Base-by-base conservation (phyloP, 2,888 invertebrate genomes). In the Lamellibrachia columna region DNA sequence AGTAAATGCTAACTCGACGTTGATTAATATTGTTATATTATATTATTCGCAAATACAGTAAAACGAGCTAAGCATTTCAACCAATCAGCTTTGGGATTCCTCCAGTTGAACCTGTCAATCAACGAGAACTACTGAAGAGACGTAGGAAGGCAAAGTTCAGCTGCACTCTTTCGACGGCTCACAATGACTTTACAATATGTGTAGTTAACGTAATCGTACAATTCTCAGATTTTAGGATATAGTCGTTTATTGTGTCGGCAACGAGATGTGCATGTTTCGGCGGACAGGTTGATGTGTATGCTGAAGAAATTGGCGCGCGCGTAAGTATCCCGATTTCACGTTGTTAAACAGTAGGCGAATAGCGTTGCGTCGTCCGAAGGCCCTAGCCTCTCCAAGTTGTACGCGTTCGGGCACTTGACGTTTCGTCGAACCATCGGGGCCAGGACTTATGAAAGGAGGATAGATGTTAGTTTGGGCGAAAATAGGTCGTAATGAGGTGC, bases 131-230 rank as follows among this genome's bases (percentile, higher is more conserved):
- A 75, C 75, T n/a, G 22, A 75, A 75, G 75, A 75, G 75, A 75
- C 75, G 75, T 75, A 22, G 75, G 75, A 75, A 75, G 75, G 75
- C 75, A 75, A 75, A 75, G 75, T 75, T 75, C 75, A 75, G 75
- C 75, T 75, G 75, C 75, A 75, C 75, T 75, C 75, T 22, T 75
- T 75, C 75, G 75, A 75, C 75, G 75, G 15, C 75, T 75, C 75
- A 4, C 75, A 75, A 75, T 75, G 75, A 75, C 75, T 75, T 75
- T 75, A 75, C 75, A 75, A 22, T 75, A 75, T 75, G 75, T 75
- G 75, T 75, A 75, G 75, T 75, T 75, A 75, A 75, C 75, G 75
- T 3, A 75, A 22, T 75, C 75, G 75, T n/a, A 75, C n/a, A 22
- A 75, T 75, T 75, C 75, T 15, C 15, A 75, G 22, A 75, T 75